Evolutionary conservation across 2,113 vertebrate genomes (phyloP).

Genomic region (Mustelus asterias): DNA sequence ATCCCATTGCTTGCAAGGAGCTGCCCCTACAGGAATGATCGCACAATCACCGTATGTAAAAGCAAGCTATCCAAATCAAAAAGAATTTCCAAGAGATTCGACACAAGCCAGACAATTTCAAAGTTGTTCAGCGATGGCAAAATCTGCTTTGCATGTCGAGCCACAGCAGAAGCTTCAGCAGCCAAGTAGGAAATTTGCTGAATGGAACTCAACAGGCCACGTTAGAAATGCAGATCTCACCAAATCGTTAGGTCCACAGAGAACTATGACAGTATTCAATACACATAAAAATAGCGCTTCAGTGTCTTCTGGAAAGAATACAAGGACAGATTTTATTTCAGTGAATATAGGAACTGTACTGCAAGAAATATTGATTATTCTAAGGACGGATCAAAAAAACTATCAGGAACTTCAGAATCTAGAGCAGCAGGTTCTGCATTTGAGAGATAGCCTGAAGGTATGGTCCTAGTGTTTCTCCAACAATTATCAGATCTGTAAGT

Average conservation of each 20-base stretch:
- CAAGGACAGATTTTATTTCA: neutral
- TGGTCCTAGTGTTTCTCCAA: neutral
- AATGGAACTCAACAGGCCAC: neutral
- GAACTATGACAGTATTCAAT: neutral
- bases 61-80: neutral
- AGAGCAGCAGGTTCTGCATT: constrained; percentile 60
- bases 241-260: neutral
- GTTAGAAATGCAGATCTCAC: neutral
- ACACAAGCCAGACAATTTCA: neutral
- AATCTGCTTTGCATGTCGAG: neutral
- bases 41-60: neutral
- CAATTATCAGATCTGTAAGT: neutral
- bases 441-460: constrained; percentile 63
- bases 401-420: constrained; percentile 58
- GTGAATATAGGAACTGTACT: constrained; percentile 44
- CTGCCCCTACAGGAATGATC: neutral
- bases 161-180: neutral
- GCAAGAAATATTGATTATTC: constrained; percentile 57
- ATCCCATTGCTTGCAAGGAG: neutral
- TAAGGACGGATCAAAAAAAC: constrained; percentile 42
- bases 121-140: neutral
- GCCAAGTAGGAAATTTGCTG: neutral
- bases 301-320: neutral
- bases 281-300: neutral
- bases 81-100: neutral